Evolutionary conservation across 2,888 invertebrate species (phyloP), one percentile per base, ranked within the genome.

Genomic region (Rhamnusium bicolor): DNA sequence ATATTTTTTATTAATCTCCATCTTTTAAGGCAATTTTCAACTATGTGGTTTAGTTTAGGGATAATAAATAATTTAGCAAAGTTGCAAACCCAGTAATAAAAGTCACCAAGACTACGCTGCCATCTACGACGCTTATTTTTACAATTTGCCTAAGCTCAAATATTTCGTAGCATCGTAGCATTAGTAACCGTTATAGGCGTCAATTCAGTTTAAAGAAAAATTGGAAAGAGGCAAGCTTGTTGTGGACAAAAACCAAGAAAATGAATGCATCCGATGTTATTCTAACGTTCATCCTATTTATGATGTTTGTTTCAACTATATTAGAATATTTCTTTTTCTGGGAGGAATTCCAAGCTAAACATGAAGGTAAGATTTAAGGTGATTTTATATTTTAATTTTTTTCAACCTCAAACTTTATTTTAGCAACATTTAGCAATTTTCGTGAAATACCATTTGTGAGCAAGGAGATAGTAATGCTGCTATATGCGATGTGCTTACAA

Each of bases 301-400:
- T 61, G 19, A 3, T 61, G 14, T 32, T 61, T 12, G 5, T 46
- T 21, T 12, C 60, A 16, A 61, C 60, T 10, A 4, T 61, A 12
- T 21, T n/a, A 5, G 46, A 61, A 19, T 61, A 61, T 32, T 32
- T 19, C 18, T 61, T 61, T 3, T 61, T 40, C 21, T 61, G 60
- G 60, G 32, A 40, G 1, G 40, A 5, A 18, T 61, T 61, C 18
- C 10, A 61, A n/a, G 19, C 16, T 1, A 61, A 16, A 19, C 7
- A 40, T 18, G 46, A 19, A 14, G 29, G 58, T 58, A 58, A 58
- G 56, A 14, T 61, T 61, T 32, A 18, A 61, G 60, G 60, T 61
- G n/a, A n/a, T n/a, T n/a, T 61, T 46, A 32, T 19, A 19, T 61
- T 32, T 60, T 12, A 5, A 2, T 53, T n/a, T 7, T 16, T n/a